Conservation (phyloP, 37 sponge, comb jelly and placozoan species). For the Spongilla lacustris region DNA sequence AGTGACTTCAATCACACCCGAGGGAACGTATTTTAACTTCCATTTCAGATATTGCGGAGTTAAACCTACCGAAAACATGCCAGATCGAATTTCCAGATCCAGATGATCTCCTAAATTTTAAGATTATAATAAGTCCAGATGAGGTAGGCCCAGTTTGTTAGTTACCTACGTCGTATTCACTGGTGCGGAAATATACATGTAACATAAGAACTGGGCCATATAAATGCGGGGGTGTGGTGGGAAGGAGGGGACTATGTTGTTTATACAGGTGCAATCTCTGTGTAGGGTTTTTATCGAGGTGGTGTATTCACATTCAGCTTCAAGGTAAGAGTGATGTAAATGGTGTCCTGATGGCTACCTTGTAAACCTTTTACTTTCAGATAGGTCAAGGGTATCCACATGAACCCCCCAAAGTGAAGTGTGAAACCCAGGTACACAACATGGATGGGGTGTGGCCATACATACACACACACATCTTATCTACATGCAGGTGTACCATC, state of each 20-base stretch:
- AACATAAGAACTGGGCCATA: no score
- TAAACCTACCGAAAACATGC: conserved; percentile 93
- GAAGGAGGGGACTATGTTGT: background rate
- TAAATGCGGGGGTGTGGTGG: background rate
- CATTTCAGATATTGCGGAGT: conserved; percentile 81
- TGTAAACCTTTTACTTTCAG: conserved; percentile 37
- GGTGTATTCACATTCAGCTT: conserved; percentile 90
- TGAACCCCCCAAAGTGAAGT: conserved; percentile 97
- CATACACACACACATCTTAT: conserved; percentile 7
- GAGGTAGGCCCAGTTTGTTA: conserved; percentile 61
- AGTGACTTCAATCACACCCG: background rate
- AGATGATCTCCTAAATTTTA: conserved; percentile 93
- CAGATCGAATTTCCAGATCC: conserved; percentile 89
- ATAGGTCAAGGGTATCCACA: conserved; percentile 92
- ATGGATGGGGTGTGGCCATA: background rate
- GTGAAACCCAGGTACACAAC: conserved; percentile 85
- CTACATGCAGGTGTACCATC: conserved; percentile 94
- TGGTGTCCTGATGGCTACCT: background rate
- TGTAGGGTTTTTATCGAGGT: conserved; percentile 95
- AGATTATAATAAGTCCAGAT: conserved; percentile 89
- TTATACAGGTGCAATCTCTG: background rate
- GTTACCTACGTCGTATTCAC: background rate
- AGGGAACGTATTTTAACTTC: background rate
- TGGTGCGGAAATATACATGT: no score
- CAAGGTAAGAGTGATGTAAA: conserved; percentile 50